phyloP scores from a whole-genome alignment of 2,888 invertebrate genomes.

The Anorthoa munda region DNA sequence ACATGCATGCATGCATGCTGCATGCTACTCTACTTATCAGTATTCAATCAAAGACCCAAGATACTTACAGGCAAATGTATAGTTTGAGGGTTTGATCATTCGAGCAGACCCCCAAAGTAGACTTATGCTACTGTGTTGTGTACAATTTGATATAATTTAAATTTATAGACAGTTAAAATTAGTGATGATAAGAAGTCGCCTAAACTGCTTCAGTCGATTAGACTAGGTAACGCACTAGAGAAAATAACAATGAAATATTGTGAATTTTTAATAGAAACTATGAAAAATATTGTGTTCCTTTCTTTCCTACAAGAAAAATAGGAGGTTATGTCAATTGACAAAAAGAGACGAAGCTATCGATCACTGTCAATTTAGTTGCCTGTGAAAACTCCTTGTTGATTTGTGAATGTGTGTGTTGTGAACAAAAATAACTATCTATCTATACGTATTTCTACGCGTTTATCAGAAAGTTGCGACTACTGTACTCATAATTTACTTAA shows the following conservation, averaged over 20 bases:
- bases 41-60: no score
- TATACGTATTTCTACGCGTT: constrained; percentile 74
- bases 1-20: no score
- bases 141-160: no score
- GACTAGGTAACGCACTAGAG: neutral
- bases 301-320: constrained; percentile 26
- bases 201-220: constrained; percentile 22
- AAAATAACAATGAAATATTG: constrained; percentile 7
- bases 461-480: constrained; percentile 74
- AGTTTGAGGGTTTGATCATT: no score
- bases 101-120: no score
- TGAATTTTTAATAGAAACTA: neutral
- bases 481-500: constrained; percentile 75
- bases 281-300: constrained; percentile 43
- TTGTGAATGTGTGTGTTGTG: constrained; percentile 64
- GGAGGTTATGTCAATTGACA: constrained; percentile 11
- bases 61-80: no score
- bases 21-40: no score
- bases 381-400: constrained; percentile 50
- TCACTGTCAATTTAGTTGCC: constrained; percentile 45
- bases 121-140: no score
- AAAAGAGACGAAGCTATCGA: constrained; percentile 60
- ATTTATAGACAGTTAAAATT: no score
- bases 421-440: constrained; percentile 67
- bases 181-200: no score